Evolutionary conservation across 2,797 vertebrate species (phyloP).

Genomic region (Kryptolebias ocellatus): DNA sequence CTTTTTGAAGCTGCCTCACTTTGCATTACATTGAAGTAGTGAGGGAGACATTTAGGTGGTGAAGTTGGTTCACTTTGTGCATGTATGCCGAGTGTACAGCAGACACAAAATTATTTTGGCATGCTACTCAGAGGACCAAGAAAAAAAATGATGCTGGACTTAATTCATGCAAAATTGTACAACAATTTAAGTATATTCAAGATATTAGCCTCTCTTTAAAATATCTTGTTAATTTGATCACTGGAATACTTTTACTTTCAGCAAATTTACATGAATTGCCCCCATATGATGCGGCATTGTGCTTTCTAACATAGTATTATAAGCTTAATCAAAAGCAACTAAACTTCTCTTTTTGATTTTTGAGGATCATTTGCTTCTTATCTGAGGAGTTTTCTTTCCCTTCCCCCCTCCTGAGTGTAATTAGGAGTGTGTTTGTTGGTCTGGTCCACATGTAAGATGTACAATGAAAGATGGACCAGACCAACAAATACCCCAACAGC

Average conservation of each 20-base stretch:
- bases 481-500: no score
- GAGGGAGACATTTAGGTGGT: slow-evolving; percentile 50
- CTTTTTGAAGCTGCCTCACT: slow-evolving; percentile 74
- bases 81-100: slow-evolving; percentile 21
- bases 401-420: no score
- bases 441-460: no score
- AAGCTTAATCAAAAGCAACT: no score
- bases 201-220: slow-evolving; percentile 47
- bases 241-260: slow-evolving; percentile 50
- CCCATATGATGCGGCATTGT: background rate
- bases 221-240: slow-evolving; percentile 51
- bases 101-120: slow-evolving; percentile 44
- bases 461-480: no score
- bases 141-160: slow-evolving; percentile 40
- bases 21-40: slow-evolving; percentile 74
- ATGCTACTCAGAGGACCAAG: slow-evolving; percentile 32
- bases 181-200: slow-evolving; percentile 49
- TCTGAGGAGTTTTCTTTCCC: slow-evolving; percentile 7
- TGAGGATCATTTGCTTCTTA: background rate
- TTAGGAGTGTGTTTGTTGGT: no score
- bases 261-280: slow-evolving; percentile 43
- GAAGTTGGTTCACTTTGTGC: slow-evolving; percentile 48
- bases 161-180: slow-evolving; percentile 34
- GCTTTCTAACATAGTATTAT: background rate
- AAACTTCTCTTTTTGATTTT: no score